These are phyloP conservation scores for Atherix ibis DNA, from an alignment of 2,888 invertebrate species.

Conservation along the genomic window DNA sequence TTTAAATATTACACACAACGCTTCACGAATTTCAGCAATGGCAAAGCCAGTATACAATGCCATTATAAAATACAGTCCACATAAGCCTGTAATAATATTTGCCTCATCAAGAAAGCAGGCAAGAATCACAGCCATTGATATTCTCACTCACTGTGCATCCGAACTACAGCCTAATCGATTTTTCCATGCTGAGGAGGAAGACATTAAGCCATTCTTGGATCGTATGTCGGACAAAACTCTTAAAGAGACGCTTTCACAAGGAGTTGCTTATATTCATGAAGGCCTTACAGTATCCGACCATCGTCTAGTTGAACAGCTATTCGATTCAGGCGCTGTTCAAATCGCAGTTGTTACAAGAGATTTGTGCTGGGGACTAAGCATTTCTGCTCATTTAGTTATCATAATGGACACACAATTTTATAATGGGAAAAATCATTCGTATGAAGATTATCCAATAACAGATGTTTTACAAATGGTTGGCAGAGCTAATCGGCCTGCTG, in stretches of 20 bases:
- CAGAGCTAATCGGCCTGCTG: conserved; percentile 79
- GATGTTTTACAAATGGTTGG: conserved; percentile 98
- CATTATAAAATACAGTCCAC: conserved; percentile 66
- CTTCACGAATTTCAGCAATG: conserved; percentile 92
- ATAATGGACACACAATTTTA: conserved; percentile 93
- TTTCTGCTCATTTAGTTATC: conserved; percentile 84
- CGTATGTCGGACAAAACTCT: conserved; percentile 77
- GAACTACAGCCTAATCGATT: conserved; percentile 76
- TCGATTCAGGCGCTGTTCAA: conserved; percentile 85
- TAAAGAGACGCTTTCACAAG: conserved; percentile 81
- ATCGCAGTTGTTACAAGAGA: conserved; percentile 84
- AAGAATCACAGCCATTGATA: conserved; percentile 86
- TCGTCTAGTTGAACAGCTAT: conserved; percentile 80
- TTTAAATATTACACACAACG: conserved; percentile 95
- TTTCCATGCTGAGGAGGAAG: conserved; percentile 72
- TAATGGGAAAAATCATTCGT: conserved; percentile 67
- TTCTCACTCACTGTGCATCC: conserved; percentile 85
- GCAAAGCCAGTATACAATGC: conserved; percentile 94
- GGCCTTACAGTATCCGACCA: conserved; percentile 75
- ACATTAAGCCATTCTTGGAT: conserved; percentile 77
- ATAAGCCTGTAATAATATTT: conserved; percentile 76
- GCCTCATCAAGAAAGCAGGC: conserved; percentile 85
- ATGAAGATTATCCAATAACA: conserved; percentile 96
- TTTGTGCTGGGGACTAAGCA: conserved; percentile 82
- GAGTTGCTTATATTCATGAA: conserved; percentile 95